Percentiles rank a stretch among this genome's conserved stretches.
These are phyloP conservation scores for Zaprionus taronus DNA, from an alignment of 1,140 invertebrate genomes.

Conservation along the genomic window DNA sequence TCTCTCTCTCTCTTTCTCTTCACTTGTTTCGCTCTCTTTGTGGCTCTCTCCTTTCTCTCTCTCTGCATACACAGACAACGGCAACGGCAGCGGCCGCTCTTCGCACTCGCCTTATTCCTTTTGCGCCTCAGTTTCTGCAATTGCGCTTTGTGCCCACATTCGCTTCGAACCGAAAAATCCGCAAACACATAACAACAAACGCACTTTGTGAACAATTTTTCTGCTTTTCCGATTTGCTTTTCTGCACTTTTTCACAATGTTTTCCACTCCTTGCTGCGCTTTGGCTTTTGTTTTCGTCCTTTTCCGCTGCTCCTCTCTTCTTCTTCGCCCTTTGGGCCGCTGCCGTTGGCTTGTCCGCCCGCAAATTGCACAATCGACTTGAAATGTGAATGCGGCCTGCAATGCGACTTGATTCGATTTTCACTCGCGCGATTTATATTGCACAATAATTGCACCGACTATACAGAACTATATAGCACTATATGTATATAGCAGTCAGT, in stretches of 20 bases:
- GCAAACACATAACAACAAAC: constrained; percentile 56
- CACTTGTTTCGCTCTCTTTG: background rate
- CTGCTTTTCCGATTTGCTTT: constrained; percentile 1
- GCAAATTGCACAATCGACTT: constrained; percentile 72
- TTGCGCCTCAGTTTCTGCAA: constrained; percentile 62
- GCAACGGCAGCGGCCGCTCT: constrained; percentile 61
- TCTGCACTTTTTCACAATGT: constrained; percentile 1
- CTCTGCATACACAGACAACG: constrained; percentile 54
- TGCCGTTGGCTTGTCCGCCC: constrained; percentile 63
- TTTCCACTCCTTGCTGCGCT: background rate
- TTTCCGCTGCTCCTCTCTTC: background rate
- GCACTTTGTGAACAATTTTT: constrained; percentile 32
- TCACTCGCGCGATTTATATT: constrained; percentile 36
- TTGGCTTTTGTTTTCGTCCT: constrained; percentile 8
- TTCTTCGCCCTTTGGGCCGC: constrained; percentile 46
- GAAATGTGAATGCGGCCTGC: constrained; percentile 36
- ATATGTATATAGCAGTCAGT: background rate
- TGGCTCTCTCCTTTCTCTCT: constrained; percentile 12
- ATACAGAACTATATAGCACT: background rate
- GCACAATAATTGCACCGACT: constrained; percentile 58
- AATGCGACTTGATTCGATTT: constrained; percentile 18
- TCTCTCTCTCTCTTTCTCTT: background rate
- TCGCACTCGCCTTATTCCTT: constrained; percentile 59
- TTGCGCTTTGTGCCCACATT: constrained; percentile 68
- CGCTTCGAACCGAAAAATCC: constrained; percentile 59